These are phyloP conservation scores for Pungitius pungitius DNA, from an alignment of 2,113 vertebrate genomes.

Conservation along the genomic window DNA sequence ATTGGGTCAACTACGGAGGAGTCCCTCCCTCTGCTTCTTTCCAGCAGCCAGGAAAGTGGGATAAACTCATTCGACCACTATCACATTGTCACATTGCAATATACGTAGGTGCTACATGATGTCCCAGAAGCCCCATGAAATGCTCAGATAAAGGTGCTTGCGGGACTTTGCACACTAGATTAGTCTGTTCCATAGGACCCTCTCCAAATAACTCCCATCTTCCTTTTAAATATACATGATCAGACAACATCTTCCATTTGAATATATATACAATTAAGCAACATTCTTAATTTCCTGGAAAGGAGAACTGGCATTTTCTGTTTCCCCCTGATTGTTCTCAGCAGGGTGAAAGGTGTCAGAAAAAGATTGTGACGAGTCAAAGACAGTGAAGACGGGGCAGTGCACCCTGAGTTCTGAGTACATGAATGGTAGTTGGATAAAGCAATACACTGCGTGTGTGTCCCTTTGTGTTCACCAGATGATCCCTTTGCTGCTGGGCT, in stretches of 20 bases:
- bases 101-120: not conserved
- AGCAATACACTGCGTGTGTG: conserved; percentile 15
- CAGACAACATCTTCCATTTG: no score
- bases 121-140: not conserved
- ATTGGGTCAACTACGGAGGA: conserved; percentile 2
- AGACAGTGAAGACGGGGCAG: conserved; percentile 14
- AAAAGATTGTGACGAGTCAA: not conserved
- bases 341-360: conserved; percentile 9
- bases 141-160: not conserved
- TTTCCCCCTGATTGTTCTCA: conserved; percentile 3
- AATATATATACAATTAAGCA: no score
- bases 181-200: not conserved
- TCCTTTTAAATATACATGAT: no score
- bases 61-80: conserved; percentile 18
- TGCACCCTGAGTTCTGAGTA: not conserved
- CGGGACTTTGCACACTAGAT: not conserved
- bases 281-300: no score
- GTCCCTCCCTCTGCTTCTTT: not conserved
- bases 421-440: conserved; percentile 28
- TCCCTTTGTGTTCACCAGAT: conserved; percentile 27
- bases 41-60: conserved; percentile 3
- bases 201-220: not conserved
- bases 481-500: conserved; percentile 29
- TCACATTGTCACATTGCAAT: no score
- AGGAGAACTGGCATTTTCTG: not conserved